These are phyloP conservation scores for Austrolebias charrua DNA, from an alignment of 2,797 vertebrate genomes.

Conservation along the genomic window DNA sequence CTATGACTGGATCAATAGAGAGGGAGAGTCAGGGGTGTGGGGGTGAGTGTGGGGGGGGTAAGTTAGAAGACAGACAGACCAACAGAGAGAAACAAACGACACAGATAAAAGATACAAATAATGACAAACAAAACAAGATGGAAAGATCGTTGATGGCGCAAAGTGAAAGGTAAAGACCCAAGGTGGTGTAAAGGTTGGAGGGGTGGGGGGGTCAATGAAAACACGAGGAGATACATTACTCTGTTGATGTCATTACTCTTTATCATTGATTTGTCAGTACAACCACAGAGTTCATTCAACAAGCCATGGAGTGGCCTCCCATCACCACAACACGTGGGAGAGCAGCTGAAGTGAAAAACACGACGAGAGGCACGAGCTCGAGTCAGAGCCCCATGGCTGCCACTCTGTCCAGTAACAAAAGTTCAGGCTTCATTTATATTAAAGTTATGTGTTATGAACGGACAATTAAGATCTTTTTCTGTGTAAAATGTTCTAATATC, in stretches of 20 bases:
- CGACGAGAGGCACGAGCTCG: constrained; percentile 24
- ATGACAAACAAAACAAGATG: constrained; percentile 59
- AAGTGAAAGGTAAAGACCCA: constrained; percentile 44
- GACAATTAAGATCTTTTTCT: too few species aligned
- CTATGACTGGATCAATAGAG: constrained; percentile 85
- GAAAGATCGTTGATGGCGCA: constrained; percentile 54
- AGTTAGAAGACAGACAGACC: constrained; percentile 60
- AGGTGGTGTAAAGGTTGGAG: constrained; percentile 38
- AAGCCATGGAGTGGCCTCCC: constrained; percentile 54
- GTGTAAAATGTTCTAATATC: too few species aligned
- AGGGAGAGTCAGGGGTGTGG: constrained; percentile 50
- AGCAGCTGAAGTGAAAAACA: constrained; percentile 30
- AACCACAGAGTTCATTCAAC: constrained; percentile 71
- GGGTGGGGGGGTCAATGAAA: constrained; percentile 51
- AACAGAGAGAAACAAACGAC: constrained; percentile 66
- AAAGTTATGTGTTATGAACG: too few species aligned
- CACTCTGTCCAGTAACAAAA: neutral
- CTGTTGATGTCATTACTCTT: constrained; percentile 73
- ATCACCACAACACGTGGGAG: constrained; percentile 46
- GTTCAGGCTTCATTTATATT: neutral
- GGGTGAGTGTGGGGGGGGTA: constrained; percentile 44
- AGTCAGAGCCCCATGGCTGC: constrained; percentile 1
- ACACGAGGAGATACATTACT: constrained; percentile 62
- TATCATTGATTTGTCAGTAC: constrained; percentile 76
- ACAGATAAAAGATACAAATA: constrained; percentile 62